phyloP scores from a whole-genome alignment of 92 coral and sea anemone species.

The Porites lobata region DNA sequence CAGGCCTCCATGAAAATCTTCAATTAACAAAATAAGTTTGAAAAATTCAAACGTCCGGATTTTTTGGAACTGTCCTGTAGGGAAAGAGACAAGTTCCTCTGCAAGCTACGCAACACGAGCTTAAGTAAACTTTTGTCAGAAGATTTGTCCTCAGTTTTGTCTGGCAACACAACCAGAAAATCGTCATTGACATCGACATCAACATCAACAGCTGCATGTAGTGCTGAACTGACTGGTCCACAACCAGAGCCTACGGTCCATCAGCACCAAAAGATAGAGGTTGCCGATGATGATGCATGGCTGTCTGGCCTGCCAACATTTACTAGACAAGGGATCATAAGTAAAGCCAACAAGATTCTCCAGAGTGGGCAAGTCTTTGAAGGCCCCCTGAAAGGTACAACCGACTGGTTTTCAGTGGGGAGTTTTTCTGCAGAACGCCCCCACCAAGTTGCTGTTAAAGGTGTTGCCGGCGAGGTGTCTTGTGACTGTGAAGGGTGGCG shows the following conservation, averaged over 20 bases:
- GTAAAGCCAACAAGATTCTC: conserved; percentile 2
- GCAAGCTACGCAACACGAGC: conserved; percentile 21
- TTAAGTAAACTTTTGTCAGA: conserved; percentile 4
- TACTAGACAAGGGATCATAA: conserved; percentile 23
- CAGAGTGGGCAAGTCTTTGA: neutral
- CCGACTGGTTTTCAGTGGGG: conserved; percentile 6
- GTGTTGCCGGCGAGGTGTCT: conserved; percentile 10
- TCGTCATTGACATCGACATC: neutral
- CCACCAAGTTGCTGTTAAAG: conserved; percentile 27
- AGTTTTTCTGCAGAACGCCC: conserved; percentile 10
- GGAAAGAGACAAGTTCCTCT: conserved; percentile 41
- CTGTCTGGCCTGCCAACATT: conserved; percentile 1
- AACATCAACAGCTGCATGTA: too few relatives aligned
- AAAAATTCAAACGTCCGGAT: conserved; percentile 33
- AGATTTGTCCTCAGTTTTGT: conserved; percentile 32
- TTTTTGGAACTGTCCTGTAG: conserved; percentile 26
- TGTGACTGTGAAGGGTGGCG: conserved; percentile 40
- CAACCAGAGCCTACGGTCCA: neutral
- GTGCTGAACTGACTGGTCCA: neutral
- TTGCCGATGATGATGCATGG: conserved; percentile 23
- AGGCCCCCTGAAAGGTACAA: neutral
- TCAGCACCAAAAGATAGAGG: neutral
- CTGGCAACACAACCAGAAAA: neutral
- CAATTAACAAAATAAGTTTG: conserved; percentile 39
- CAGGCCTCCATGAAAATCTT: conserved; percentile 32